Conservation (phyloP, 2,113 vertebrate species). For the Chascanopsetta lugubris region DNA sequence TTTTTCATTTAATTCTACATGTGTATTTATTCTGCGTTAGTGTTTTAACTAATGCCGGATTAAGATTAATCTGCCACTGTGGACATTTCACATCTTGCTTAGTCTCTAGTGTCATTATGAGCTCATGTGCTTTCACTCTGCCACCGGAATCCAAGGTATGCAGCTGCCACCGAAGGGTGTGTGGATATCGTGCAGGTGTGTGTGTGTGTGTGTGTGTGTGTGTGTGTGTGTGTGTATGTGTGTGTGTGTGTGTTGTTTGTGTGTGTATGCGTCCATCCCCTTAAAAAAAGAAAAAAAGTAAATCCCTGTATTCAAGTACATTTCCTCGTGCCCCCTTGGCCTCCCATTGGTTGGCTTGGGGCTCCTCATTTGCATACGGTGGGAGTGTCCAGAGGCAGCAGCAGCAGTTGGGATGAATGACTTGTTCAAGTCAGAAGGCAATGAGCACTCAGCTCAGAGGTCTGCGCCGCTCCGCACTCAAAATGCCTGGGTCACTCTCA, state of each 20-base stretch:
- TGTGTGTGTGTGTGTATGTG: background rate
- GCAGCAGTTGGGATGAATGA: conserved; percentile 79
- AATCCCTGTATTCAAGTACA: conserved; percentile 46
- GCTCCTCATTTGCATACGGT: conserved; percentile 74
- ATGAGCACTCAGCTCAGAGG: conserved; percentile 70
- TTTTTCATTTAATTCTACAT: conserved; percentile 9
- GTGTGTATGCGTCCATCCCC: conserved; percentile 9
- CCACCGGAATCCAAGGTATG: conserved; percentile 41
- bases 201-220: conserved; percentile 5
- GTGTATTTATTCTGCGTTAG: background rate
- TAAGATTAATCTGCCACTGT: conserved; percentile 65
- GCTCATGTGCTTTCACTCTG: conserved; percentile 39
- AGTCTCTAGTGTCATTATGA: conserved; percentile 34
- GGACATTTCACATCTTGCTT: conserved; percentile 51
- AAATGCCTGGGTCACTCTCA: conserved; percentile 66
- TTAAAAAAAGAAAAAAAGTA: conserved; percentile 34
- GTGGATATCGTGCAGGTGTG: conserved; percentile 32
- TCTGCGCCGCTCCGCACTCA: conserved; percentile 63
- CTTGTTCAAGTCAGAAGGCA: conserved; percentile 75
- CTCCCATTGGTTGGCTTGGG: conserved; percentile 76
- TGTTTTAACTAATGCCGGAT: conserved; percentile 52
- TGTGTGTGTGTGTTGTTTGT: background rate
- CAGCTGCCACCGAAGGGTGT: conserved; percentile 30
- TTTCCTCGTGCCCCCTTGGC: conserved; percentile 29
- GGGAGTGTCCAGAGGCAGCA: conserved; percentile 74